Percentiles rank a stretch among this genome's conserved stretches.
phyloP scores from a whole-genome alignment of 1,140 invertebrate genomes.

The Macrosteles quadrilineatus region DNA sequence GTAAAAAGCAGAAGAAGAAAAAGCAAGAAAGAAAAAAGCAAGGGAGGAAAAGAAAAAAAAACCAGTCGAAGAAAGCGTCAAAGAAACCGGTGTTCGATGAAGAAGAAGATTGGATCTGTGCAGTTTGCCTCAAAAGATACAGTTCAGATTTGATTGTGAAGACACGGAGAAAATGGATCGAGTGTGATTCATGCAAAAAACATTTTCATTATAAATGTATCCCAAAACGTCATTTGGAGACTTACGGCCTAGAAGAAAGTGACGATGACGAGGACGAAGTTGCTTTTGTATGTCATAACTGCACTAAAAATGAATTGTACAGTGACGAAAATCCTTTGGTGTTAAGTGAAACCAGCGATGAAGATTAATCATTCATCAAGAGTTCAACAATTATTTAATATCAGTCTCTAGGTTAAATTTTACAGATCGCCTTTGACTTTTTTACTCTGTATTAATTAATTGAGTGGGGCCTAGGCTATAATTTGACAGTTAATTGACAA shows the following conservation, averaged over 20 bases:
- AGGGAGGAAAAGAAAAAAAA: background rate
- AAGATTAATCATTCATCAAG: no score
- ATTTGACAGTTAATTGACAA: background rate
- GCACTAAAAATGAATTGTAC: no score
- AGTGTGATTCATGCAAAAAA: background rate
- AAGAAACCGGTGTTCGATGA: background rate
- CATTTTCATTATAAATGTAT: background rate
- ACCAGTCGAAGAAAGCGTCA: background rate
- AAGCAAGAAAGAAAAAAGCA: background rate
- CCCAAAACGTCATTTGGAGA: background rate
- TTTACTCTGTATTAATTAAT: background rate
- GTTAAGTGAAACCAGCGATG: no score
- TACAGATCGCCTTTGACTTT: background rate
- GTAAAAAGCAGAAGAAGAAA: background rate
- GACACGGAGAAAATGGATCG: background rate
- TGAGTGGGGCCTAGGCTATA: background rate
- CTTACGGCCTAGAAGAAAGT: background rate
- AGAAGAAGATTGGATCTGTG: background rate
- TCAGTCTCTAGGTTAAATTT: background rate
- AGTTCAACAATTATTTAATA: background rate
- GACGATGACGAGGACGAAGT: background rate
- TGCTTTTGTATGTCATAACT: background rate
- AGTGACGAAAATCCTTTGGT: no score
- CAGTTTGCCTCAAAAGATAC: background rate
- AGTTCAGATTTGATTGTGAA: background rate